Evolutionary conservation across 1,140 invertebrate genomes (phyloP), one percentile per base, ranked within the genome.

Genomic region (Trichonephila inaurata): DNA sequence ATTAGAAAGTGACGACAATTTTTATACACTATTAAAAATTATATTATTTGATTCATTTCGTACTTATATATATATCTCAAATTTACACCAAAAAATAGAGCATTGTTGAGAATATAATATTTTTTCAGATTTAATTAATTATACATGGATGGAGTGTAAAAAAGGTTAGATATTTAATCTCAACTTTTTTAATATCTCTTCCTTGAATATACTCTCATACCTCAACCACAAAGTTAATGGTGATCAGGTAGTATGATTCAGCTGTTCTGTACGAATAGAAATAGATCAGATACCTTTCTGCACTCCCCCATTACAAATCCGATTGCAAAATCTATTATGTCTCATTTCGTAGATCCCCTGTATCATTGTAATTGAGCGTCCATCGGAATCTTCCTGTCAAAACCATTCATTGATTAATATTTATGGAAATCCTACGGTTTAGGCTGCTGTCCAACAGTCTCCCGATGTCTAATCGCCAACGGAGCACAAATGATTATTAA

Each of bases 401-500:
- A 93, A 89, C 58, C 44, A 89, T 89, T 81, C 92, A 89, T 93
- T 89, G 66, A 81, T 93, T 88, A 88, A 77, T 93, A 93, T 93
- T 88, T 93, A 89, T 89, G 66, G 40, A 69, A 92, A 85, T 21
- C 83, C 61, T 24, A 64, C 12, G 90, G 77, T 92, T 92, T 92
- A 87, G 19, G 91, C 4, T 62, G 72, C 28, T 83, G 61, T 90
- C 72, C 72, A 33, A 40, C 60, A 24, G 18, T 86, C 60, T 86
- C 64, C 69, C n/a, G 40, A 40, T 62, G 24, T 33, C 61, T 21
- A 51, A 61, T 87, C 69, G 51, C 91, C 62, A 86, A 51, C 91
- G 86, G 72, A 77, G 92, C 92, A 89, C 86, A 93, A 93, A 93
- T 93, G 92, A 89, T 93, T 93, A 93, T 93, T 93, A 93, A 93